Percentiles rank a stretch among this genome's conserved stretches.
These are phyloP conservation scores for Mormyrus hasselquistii DNA, from an alignment of 2,797 vertebrate species.

Conservation along the genomic window DNA sequence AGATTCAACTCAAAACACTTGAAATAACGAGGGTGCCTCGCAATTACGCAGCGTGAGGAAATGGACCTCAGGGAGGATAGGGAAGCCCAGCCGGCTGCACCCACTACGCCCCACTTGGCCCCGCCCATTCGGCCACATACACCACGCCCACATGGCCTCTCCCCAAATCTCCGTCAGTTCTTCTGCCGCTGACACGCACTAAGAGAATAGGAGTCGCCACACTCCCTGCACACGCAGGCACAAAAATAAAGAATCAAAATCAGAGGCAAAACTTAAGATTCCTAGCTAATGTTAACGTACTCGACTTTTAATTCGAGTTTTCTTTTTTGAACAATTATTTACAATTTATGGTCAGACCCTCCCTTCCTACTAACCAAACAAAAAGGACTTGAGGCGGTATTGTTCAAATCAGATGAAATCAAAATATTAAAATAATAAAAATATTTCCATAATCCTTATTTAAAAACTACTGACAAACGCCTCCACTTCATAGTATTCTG, in stretches of 20 bases:
- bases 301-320: constrained; percentile 33
- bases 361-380: constrained; percentile 45
- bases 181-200: background rate
- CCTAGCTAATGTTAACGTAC: constrained; percentile 47
- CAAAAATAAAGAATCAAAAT: constrained; percentile 48
- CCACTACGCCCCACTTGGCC: background rate
- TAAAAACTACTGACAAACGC: constrained; percentile 26
- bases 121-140: background rate
- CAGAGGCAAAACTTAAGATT: constrained; percentile 44
- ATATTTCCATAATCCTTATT: constrained; percentile 7
- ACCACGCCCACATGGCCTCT: background rate
- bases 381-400: constrained; percentile 22
- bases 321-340: constrained; percentile 43
- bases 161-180: background rate
- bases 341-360: constrained; percentile 44
- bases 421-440: constrained; percentile 12
- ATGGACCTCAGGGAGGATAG: background rate
- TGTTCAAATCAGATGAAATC: background rate
- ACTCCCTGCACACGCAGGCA: constrained; percentile 23
- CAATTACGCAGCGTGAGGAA: background rate
- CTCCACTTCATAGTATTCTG: constrained; percentile 21
- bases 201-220: background rate
- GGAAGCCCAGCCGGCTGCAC: background rate
- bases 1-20: constrained; percentile 42
- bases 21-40: constrained; percentile 29